A percentile compares a stretch with the other conserved stretches of the same genome.
Conservation (phyloP, 2,797 vertebrate species). For the Liasis olivaceus region DNA sequence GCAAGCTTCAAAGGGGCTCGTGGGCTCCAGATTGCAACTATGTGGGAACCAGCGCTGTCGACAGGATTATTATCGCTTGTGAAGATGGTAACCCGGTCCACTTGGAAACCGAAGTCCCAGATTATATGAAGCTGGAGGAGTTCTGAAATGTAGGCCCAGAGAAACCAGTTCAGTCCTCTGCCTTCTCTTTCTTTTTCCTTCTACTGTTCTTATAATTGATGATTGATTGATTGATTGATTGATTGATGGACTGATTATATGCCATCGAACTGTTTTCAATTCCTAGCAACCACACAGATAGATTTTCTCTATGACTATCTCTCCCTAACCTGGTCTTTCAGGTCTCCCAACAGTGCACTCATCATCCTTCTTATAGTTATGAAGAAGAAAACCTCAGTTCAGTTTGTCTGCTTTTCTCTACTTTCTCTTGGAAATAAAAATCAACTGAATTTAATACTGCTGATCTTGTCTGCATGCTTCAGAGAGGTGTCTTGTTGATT, state of each 20-base stretch:
- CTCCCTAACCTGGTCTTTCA: not conserved
- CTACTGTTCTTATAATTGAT: not conserved
- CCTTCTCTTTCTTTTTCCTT: not conserved
- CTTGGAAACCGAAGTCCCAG: slow-evolving; percentile 4
- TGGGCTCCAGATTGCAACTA: slow-evolving; percentile 57
- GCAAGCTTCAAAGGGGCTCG: slow-evolving; percentile 45
- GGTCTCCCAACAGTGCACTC: not conserved
- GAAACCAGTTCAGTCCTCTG: not conserved
- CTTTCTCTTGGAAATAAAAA: slow-evolving; percentile 5
- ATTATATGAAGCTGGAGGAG: not conserved
- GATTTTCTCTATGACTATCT: not conserved
- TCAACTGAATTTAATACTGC: not conserved
- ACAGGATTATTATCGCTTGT: slow-evolving; percentile 59
- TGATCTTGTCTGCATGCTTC: not conserved
- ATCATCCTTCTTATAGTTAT: not conserved
- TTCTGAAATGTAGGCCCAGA: not conserved
- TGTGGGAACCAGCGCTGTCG: not conserved
- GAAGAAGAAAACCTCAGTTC: not conserved
- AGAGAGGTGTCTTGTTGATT: not conserved
- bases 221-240: not conserved
- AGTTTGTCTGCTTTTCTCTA: not conserved
- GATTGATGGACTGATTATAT: not conserved
- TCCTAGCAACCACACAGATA: not conserved
- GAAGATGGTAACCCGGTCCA: slow-evolving; percentile 49
- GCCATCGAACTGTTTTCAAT: not conserved